Percentiles rank a stretch among this genome's conserved stretches.
Conservation (phyloP, 2,888 invertebrate species). For the Sarcophaga subvicina region DNA sequence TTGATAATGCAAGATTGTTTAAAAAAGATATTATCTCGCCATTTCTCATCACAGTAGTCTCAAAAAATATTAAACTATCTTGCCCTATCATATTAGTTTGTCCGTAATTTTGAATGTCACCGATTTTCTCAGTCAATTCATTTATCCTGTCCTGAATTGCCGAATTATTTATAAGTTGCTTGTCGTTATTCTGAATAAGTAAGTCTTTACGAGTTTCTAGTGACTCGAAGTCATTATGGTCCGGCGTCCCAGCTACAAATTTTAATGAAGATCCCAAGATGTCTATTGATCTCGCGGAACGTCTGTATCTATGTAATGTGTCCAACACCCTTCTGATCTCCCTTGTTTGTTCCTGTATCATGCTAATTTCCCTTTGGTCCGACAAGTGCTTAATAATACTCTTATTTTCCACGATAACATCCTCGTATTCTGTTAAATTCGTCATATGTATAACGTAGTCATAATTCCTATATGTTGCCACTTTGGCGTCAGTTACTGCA, state of each 20-base stretch:
- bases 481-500: constrained; percentile 32
- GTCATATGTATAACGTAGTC: constrained; percentile 30
- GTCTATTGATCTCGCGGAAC: too few relatives aligned
- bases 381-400: not conserved
- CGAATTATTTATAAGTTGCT: not conserved
- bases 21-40: too few relatives aligned
- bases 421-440: constrained; percentile 28
- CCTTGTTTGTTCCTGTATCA: constrained; percentile 28
- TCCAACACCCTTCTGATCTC: constrained; percentile 14
- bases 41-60: too few relatives aligned
- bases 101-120: too few relatives aligned
- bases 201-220: not conserved
- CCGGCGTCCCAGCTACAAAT: too few relatives aligned
- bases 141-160: constrained; percentile 19
- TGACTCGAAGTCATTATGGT: too few relatives aligned
- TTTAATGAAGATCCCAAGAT: too few relatives aligned
- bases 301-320: not conserved
- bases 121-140: not conserved
- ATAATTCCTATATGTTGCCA: constrained; percentile 28
- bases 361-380: constrained; percentile 19
- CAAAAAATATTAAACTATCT: too few relatives aligned
- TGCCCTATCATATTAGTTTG: too few relatives aligned
- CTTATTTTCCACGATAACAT: constrained; percentile 8
- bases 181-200: constrained; percentile 18
- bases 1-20: constrained; percentile 11